Base-by-base conservation (phyloP, 2,113 vertebrate genomes). In the Elanoides forficatus region DNA sequence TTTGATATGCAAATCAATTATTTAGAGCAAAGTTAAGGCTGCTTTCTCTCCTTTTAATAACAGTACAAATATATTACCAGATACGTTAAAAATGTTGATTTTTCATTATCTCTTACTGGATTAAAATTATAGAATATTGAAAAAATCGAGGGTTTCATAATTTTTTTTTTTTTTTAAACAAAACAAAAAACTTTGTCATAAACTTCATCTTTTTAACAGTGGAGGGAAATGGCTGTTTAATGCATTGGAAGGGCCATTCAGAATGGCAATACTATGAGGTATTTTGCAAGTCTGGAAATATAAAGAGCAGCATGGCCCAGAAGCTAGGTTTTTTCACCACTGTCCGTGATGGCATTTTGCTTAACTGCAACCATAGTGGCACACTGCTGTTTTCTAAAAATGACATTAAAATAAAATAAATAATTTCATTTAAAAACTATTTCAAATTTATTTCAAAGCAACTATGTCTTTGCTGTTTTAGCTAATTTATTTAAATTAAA, bases 101-200 rank as follows among this genome's bases (percentile, higher is more conserved):
- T 60, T 70, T 52, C 47, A 36, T 5, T 71, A 9, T 67, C 30
- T 63, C 27, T 71, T 88, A 66, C 11, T 59, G 25, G 42, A 73
- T 12, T 52, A 40, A 73, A 76, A 74, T 48, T 16, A 25, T 7
- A 18, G 3, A 52, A 60, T 71, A 65, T 38, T 75, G 6, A 27
- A 71, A 88, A 71, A 26, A 7, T 3, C 0, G 3, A 26, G 6
- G 11, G 0, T 11, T 90, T 19, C 0, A 12, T 18, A 53, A 53
- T 11, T 48, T 21, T 21, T 36, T 47, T 9, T 47, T 9, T 36
- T 42, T 53, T 45, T 68, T 40, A 32, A 52, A 13, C 2, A 32
- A 21, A 60, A 2, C 2, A 23, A 59, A 20, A 45, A 17, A 17
- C 13, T 86, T 59, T 30, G 11, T n/a, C 3, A 42, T 58, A 36